Base-by-base conservation (phyloP, 2,113 vertebrate genomes). In the Dinomys branickii region DNA sequence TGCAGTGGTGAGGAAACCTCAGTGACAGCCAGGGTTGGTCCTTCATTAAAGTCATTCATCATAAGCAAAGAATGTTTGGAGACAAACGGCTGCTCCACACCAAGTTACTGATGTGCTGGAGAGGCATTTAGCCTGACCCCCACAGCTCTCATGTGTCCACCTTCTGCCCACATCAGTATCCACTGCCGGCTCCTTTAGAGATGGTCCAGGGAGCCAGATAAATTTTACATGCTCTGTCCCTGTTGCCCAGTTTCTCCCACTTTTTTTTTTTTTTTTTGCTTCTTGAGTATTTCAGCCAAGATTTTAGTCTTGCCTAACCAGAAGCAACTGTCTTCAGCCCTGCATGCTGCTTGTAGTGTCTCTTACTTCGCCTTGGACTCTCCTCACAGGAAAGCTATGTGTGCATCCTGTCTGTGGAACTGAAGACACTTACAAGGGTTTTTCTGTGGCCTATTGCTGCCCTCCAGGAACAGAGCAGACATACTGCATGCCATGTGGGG, bases 281-380 rank as follows among this genome's bases (percentile, higher is more conserved):
- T 61, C 2, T 47, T 69, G 28, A 6, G 33, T 24, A 91, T 52
- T 90, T 5, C 14, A 93, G 22, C 30, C 44, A 16, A 91, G 38
- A 91, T 83, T 54, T 97, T 92, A 92, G 90, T 81, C n/a, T 52
- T 75, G 38, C 41, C 33, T 82, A 81, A n/a, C 56, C 61, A 61
- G 38, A 80, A 92, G 50, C n/a, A 96, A 47, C 12, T 61, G 83
- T 94, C 35, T 52, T 24, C 52, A 89, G n/a, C 7, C 56, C 10
- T 83, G 35, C 22, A 50, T 75, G 30, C 26, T 88, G 8, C 33
- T 81, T 85, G 58, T 65, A 73, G 19, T 52, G 77, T 90, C 22
- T 24, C 24, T 91, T 83, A 24, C 82, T 85, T 82, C 20, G 58
- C 28, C 52, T 90, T 87, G n/a, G 38, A 77, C 24, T 80, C 73